A percentile compares a stretch with the other conserved stretches of the same genome.
These are phyloP conservation scores for Dichetophora obliterata DNA, from an alignment of 2,888 invertebrate species.

Conservation along the genomic window DNA sequence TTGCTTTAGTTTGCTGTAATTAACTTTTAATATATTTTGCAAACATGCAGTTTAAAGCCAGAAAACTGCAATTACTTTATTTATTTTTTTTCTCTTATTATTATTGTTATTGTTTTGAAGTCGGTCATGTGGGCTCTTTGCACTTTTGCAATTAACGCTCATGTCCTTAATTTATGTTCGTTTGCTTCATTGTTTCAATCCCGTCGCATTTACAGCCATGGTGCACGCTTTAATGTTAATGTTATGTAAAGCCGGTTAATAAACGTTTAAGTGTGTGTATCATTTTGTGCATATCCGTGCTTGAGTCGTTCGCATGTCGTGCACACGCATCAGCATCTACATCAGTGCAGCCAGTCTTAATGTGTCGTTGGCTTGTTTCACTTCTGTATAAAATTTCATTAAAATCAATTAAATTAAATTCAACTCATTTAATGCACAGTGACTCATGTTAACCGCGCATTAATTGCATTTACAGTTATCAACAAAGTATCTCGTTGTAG, in stretches of 20 bases:
- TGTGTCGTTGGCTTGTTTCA: neutral
- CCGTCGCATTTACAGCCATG: neutral
- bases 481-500: conserved; percentile 5
- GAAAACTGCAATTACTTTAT: neutral
- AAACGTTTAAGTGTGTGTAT: neutral
- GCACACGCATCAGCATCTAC: neutral
- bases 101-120: neutral
- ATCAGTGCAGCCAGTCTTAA: neutral
- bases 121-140: conserved; percentile 6
- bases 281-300: neutral
- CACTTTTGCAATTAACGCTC: conserved; percentile 2
- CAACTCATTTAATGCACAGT: conserved; percentile 26
- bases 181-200: neutral
- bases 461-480: conserved; percentile 38
- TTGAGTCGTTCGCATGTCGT: neutral
- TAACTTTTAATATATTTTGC: neutral
- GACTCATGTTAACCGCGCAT: conserved; percentile 31
- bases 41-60: neutral
- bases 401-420: conserved; percentile 40
- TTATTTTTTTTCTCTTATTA: neutral
- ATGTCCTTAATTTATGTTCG: conserved; percentile 27
- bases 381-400: conserved; percentile 32
- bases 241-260: neutral
- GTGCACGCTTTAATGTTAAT: conserved; percentile 22
- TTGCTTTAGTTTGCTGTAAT: neutral